These are phyloP conservation scores for Oncorhynchus nerka DNA, from an alignment of 2,113 vertebrate genomes.

Conservation along the genomic window DNA sequence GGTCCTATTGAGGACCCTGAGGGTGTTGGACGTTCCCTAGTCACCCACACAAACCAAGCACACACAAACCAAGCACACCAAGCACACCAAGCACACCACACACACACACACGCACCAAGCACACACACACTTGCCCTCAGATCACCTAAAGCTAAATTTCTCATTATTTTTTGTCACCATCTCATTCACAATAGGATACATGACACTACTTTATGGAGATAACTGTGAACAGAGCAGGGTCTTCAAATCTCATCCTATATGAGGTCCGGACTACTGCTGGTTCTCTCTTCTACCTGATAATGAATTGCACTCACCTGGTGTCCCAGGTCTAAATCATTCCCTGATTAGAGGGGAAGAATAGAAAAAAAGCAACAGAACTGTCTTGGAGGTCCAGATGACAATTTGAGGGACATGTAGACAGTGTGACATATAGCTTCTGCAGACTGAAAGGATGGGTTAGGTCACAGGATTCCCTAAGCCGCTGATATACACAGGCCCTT, in stretches of 20 bases:
- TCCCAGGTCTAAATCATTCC: too few relatives aligned
- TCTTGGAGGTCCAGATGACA: too few relatives aligned
- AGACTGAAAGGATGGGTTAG: neutral
- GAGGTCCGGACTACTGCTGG: too few relatives aligned
- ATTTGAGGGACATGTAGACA: neutral
- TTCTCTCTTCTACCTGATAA: too few relatives aligned
- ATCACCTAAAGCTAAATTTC: neutral
- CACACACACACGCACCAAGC: neutral
- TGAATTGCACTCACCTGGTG: too few relatives aligned
- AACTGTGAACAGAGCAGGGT: neutral
- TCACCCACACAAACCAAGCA: neutral
- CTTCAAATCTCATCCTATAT: too few relatives aligned
- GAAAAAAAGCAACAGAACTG: too few relatives aligned
- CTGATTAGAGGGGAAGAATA: too few relatives aligned
- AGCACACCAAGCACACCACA: neutral
- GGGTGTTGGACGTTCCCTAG: neutral
- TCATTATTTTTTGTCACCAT: neutral
- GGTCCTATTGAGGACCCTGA: constrained; percentile 45
- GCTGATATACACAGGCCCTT: neutral
- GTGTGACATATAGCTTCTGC: neutral
- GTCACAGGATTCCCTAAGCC: neutral
- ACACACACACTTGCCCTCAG: neutral
- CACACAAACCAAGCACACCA: neutral
- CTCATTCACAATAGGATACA: neutral
- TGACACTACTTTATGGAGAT: neutral